Evolutionary conservation across 2,888 invertebrate species (phyloP), one percentile per base, ranked within the genome.

Genomic region (Latheticus oryzae): DNA sequence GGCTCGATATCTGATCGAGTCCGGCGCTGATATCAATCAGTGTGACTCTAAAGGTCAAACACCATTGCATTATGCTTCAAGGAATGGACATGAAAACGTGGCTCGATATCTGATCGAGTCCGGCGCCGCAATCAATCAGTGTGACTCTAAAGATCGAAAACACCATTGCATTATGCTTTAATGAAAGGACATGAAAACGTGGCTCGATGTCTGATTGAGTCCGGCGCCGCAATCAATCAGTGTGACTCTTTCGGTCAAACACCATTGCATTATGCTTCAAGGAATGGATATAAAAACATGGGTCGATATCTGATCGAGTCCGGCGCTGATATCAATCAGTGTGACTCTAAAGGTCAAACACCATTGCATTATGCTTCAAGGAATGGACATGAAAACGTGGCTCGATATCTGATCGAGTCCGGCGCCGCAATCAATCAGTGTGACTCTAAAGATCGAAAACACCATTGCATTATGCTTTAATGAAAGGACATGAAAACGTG

Each of bases 161-260:
- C 24, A 24, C 24, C 24, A n/a, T 8, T 24, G 7, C 24, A 24
- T 24, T 3, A 4, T n/a, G 7, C 24, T 5, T 3, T 5, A 5
- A 5, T 5, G 3, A 19, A 19, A 3, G 21, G 21, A 5, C 5
- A 19, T 19, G 21, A 19, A 19, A 19, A 19, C 5, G 5, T 19
- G 5, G 5, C 21, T 19, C 3, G 5, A 19, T 3, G 3, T 19
- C 5, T 19, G 5, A 5, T 19, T 5, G 21, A 19, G 21, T 19
- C 21, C 3, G 3, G 21, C 5, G 21, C 4, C 5, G 21, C 21
- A 5, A 19, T 24, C 8, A 19, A 19, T 19, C 3, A 3, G 7
- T 24, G 24, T 24, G 24, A 24, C 8, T n/a, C 7, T n/a, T 7
- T n/a, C 24, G 24, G 24, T 24, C 2, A 24, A n/a, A 24, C 24